phyloP scores from a whole-genome alignment of 1,140 invertebrate genomes.

The Magallana ariakensis region DNA sequence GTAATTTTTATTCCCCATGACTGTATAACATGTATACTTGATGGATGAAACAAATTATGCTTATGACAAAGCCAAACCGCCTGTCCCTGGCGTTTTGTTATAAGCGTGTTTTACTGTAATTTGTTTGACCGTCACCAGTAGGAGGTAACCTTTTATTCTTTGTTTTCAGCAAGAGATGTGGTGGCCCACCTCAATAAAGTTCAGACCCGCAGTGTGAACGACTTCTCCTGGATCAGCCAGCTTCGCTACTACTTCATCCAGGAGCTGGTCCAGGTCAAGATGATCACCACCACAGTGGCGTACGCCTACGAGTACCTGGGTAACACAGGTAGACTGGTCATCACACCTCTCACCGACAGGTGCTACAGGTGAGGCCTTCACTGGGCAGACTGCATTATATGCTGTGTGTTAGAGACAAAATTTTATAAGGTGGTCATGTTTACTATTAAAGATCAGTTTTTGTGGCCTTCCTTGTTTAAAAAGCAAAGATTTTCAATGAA shows the following conservation, averaged over 20 bases:
- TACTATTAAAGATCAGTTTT: too few relatives aligned
- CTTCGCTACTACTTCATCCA: constrained; percentile 78
- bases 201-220: constrained; percentile 67
- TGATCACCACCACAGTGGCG: constrained; percentile 78
- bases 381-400: background rate
- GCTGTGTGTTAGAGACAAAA: too few relatives aligned
- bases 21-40: too few relatives aligned
- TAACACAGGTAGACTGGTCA: constrained; percentile 77
- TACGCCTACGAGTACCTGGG: constrained; percentile 80
- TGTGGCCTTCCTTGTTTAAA: too few relatives aligned
- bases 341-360: constrained; percentile 79
- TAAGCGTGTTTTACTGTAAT: too few relatives aligned
- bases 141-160: background rate
- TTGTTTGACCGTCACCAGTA: too few relatives aligned
- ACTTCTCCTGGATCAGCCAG: constrained; percentile 80
- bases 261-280: constrained; percentile 68
- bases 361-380: constrained; percentile 74
- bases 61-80: too few relatives aligned
- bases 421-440: too few relatives aligned
- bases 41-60: too few relatives aligned
- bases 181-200: constrained; percentile 79
- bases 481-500: too few relatives aligned
- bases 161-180: constrained; percentile 88
- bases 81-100: too few relatives aligned
- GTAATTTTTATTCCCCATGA: too few relatives aligned